These are phyloP conservation scores for Condylura cristata DNA, from an alignment of 2,113 vertebrate species.

Conservation along the genomic window DNA sequence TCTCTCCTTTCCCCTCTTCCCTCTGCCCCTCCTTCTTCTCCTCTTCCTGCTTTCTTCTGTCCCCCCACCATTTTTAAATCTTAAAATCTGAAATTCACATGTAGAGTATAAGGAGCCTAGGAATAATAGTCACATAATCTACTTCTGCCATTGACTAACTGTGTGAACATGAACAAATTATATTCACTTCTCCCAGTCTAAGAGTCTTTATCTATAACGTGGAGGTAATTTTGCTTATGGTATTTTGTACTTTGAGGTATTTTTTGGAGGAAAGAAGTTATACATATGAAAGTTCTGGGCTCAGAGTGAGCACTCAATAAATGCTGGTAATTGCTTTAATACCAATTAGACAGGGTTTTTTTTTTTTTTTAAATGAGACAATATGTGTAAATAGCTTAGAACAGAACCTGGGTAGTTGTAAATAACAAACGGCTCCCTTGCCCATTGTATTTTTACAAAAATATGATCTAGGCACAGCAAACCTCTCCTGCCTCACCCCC, in stretches of 20 bases:
- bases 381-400: constrained; percentile 5
- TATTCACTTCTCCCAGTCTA: not conserved
- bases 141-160: constrained; percentile 18
- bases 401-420: not conserved
- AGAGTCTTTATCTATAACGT: not conserved
- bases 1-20: not conserved
- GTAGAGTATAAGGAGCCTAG: not conserved
- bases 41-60: not conserved
- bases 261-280: not conserved
- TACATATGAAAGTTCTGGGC: not conserved
- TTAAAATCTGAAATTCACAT: constrained; percentile 7
- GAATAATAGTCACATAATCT: not conserved
- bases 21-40: not conserved
- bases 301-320: constrained; percentile 17
- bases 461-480: not conserved
- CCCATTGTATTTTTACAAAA: not conserved
- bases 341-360: not conserved
- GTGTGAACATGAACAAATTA: not conserved
- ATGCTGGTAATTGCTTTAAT: constrained; percentile 47
- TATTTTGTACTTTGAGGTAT: not conserved
- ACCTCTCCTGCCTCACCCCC: no score
- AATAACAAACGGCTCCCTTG: not conserved
- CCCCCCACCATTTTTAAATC: accelerated
- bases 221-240: not conserved
- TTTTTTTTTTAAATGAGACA: not conserved